These are phyloP conservation scores for Hydra vulgaris DNA, from an alignment of 30 jellyfish, hydroid and myxozoan species.

Conservation along the genomic window DNA sequence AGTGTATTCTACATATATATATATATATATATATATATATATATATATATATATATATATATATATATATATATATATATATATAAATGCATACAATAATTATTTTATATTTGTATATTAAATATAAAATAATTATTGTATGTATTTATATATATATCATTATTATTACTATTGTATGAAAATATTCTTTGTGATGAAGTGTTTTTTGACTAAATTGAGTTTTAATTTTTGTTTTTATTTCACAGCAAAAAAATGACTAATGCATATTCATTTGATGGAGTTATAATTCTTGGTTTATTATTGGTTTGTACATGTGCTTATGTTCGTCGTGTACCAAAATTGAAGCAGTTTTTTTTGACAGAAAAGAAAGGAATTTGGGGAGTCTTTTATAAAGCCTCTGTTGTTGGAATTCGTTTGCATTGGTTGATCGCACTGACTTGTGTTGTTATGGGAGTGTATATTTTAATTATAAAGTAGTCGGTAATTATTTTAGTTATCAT, in stretches of 20 bases:
- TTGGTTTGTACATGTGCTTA: slow-evolving; percentile 80
- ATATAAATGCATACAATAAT: too few species aligned
- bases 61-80: too few species aligned
- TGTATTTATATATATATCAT: too few species aligned
- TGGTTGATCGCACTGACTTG: slow-evolving; percentile 78
- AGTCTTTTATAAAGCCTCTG: slow-evolving; percentile 84
- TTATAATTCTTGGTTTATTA: slow-evolving; percentile 52
- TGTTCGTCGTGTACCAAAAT: slow-evolving; percentile 71
- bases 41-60: too few species aligned
- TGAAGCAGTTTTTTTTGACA: slow-evolving; percentile 56
- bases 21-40: too few species aligned
- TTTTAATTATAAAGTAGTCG: slow-evolving; percentile 41
- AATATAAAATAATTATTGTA: too few species aligned
- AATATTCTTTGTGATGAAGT: too few species aligned
- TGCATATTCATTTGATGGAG: slow-evolving; percentile 95
- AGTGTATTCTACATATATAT: too few species aligned
- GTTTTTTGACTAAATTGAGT: too few species aligned
- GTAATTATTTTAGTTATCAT: not conserved
- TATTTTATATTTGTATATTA: too few species aligned
- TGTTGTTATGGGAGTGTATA: slow-evolving; percentile 53
- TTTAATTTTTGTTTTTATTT: too few species aligned
- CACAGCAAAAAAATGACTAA: slow-evolving; percentile 17
- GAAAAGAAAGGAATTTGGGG: slow-evolving; percentile 91
- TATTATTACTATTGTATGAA: too few species aligned
- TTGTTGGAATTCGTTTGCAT: slow-evolving; percentile 80